Conservation (phyloP, 2,797 vertebrate species). For the Crocodylus rhombifer region DNA sequence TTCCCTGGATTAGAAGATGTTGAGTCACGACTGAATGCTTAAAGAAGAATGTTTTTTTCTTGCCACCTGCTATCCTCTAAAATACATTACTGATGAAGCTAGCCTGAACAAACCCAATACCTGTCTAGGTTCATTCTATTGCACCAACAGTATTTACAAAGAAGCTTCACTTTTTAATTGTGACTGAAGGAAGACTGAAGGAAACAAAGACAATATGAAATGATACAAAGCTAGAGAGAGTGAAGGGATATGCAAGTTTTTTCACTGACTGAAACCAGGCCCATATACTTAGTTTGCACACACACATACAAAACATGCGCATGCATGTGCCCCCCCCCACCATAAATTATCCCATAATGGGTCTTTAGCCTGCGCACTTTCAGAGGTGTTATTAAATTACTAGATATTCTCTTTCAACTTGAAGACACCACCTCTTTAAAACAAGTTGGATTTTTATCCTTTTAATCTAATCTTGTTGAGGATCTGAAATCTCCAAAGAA, state of each 20-base stretch:
- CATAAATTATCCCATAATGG: neutral
- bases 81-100: fast-evolving
- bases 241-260: neutral
- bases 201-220: neutral
- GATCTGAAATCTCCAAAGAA: neutral
- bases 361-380: neutral
- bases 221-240: neutral
- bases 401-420: neutral
- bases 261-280: neutral
- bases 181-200: neutral
- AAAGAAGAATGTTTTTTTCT: neutral
- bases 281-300: too few relatives aligned
- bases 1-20: neutral
- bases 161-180: neutral
- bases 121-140: neutral
- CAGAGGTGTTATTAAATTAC: neutral
- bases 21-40: neutral
- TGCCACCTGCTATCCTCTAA: neutral
- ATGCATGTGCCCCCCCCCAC: too few relatives aligned
- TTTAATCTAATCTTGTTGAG: neutral
- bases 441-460: neutral
- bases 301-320: too few relatives aligned
- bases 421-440: neutral
- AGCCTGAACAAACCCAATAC: neutral
- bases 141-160: neutral